A percentile compares a stretch with the other conserved stretches of the same genome.
phyloP scores from a whole-genome alignment of 2,797 vertebrate species.

The Parauchenoglanis ngamensis region DNA sequence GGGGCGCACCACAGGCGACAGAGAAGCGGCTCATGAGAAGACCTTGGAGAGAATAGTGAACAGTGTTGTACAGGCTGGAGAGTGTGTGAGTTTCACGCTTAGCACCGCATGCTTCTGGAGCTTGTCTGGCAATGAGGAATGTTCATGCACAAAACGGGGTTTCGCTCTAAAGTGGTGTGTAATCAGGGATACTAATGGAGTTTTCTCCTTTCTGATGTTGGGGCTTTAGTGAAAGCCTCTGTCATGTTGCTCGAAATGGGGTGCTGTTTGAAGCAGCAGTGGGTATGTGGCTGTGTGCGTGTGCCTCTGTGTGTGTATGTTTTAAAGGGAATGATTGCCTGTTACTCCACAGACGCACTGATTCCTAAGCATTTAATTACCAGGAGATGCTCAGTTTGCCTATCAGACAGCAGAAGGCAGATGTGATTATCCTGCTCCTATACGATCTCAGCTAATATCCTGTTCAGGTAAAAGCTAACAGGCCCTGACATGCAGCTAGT shows the following conservation, averaged over 20 bases:
- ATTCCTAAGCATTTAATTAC: slow-evolving; percentile 68
- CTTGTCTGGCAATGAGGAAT: slow-evolving; percentile 7
- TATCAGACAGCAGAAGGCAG: slow-evolving; percentile 67
- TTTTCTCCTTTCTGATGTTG: slow-evolving; percentile 32
- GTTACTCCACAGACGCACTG: slow-evolving; percentile 39
- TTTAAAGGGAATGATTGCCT: slow-evolving; percentile 56
- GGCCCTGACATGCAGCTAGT: slow-evolving; percentile 29
- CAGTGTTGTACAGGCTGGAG: slow-evolving; percentile 8
- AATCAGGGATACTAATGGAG: slow-evolving; percentile 24
- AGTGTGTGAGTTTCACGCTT: slow-evolving; percentile 65
- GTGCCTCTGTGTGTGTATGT: slow-evolving; percentile 52
- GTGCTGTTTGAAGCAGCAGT: background rate
- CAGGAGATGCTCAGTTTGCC: slow-evolving; percentile 67
- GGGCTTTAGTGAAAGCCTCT: slow-evolving; percentile 11
- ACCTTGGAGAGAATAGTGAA: slow-evolving; percentile 18
- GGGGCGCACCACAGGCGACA: slow-evolving; percentile 14
- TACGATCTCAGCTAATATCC: slow-evolving; percentile 69
- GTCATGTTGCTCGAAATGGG: slow-evolving; percentile 21
- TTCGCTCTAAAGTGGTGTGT: background rate
- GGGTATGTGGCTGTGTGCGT: background rate
- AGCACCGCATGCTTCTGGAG: slow-evolving; percentile 60
- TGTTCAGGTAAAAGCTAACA: slow-evolving; percentile 42
- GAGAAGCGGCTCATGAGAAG: slow-evolving; percentile 20
- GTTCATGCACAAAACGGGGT: background rate
- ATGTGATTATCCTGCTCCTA: slow-evolving; percentile 72